Percentiles rank a stretch among this genome's conserved stretches.
Conservation (phyloP, 2,888 invertebrate species). For the Chrysopilus asiliformis region DNA sequence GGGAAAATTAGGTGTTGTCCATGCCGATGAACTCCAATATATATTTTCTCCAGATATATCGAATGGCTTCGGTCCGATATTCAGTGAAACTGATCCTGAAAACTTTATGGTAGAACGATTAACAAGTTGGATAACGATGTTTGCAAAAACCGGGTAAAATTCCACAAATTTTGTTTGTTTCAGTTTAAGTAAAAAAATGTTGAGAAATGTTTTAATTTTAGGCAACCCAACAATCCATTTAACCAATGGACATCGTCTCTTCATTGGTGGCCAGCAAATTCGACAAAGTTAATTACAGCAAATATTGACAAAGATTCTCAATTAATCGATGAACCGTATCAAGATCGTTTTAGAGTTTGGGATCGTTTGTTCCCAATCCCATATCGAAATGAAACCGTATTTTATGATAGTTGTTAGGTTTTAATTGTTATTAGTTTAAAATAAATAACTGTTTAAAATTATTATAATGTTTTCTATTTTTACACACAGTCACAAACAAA, state of each 20-base stretch:
- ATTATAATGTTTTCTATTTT: too few species aligned
- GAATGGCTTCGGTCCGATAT: conserved; percentile 22
- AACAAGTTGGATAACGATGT: conserved; percentile 32
- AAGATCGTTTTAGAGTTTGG: conserved; percentile 31
- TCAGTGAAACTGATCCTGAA: conserved; percentile 27
- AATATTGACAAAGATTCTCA: conserved; percentile 28
- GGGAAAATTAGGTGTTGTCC: conserved; percentile 28
- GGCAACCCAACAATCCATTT: conserved; percentile 27
- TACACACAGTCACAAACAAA: too few species aligned
- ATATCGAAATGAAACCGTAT: too few species aligned
- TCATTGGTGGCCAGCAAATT: conserved; percentile 31
- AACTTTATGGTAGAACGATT: conserved; percentile 31
- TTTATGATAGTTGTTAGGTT: too few species aligned
- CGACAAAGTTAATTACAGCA: conserved; percentile 28
- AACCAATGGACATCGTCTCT: conserved; percentile 26
- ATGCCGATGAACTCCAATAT: conserved; percentile 27
- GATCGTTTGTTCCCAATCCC: conserved; percentile 31
- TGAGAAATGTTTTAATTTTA: background rate
- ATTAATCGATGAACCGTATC: conserved; percentile 27
- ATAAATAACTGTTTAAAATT: too few species aligned
- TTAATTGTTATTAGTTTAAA: too few species aligned
- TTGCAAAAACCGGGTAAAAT: conserved; percentile 27
- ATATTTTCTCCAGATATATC: conserved; percentile 19
- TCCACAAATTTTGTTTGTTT: too few species aligned
- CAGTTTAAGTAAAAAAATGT: too few species aligned